phyloP scores from a whole-genome alignment of 2,888 invertebrate species.

The Limnephilus marmoratus region DNA sequence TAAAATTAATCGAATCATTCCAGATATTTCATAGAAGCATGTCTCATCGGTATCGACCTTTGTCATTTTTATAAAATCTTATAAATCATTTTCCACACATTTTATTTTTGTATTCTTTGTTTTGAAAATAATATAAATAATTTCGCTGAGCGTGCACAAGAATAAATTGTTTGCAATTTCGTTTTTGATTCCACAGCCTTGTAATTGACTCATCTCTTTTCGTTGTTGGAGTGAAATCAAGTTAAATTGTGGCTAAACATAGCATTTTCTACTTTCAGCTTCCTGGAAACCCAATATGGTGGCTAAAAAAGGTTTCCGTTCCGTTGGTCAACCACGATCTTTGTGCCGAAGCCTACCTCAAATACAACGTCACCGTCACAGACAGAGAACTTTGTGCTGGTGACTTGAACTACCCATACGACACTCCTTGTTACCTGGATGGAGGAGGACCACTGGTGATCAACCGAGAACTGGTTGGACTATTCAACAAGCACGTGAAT shows the following conservation, averaged over 20 bases:
- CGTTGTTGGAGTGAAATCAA: too few relatives aligned
- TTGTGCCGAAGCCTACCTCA: not conserved
- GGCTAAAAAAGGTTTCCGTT: not conserved
- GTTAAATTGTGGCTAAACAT: not conserved
- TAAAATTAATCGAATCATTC: too few relatives aligned
- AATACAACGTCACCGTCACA: not conserved
- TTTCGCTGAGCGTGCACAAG: too few relatives aligned
- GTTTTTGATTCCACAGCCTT: too few relatives aligned
- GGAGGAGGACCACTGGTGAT: conserved; percentile 16
- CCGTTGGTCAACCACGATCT: conserved; percentile 27
- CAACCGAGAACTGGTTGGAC: not conserved
- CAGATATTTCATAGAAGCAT: too few relatives aligned
- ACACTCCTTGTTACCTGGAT: conserved; percentile 13
- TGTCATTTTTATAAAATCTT: too few relatives aligned
- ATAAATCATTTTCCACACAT: too few relatives aligned
- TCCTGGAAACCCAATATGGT: conserved; percentile 12
- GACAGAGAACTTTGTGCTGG: conserved; percentile 6
- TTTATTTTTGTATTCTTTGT: too few relatives aligned
- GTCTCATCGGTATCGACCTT: too few relatives aligned
- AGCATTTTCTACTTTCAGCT: not conserved
- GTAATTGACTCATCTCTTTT: too few relatives aligned
- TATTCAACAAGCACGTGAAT: not conserved
- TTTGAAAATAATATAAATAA: too few relatives aligned
- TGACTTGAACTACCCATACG: not conserved
- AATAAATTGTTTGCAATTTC: too few relatives aligned